Base-by-base conservation (phyloP, 2,113 vertebrate species). In the Ameiurus melas region DNA sequence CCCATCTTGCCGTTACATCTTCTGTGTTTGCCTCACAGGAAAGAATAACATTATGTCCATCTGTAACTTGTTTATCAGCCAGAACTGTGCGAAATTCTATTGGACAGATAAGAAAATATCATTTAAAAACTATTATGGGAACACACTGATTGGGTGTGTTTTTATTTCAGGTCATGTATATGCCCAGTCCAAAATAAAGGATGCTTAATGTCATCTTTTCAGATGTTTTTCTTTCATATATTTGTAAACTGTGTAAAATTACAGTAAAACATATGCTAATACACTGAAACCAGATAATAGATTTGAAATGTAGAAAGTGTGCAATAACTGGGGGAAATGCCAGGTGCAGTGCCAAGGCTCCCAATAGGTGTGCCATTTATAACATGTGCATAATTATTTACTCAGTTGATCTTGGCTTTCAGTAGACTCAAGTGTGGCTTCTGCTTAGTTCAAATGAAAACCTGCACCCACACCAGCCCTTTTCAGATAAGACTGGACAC, bases 1-100 rank as follows among this genome's bases (percentile, higher is more conserved):
- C 25, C 87, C 75, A 85, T 36, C 30, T 20, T 79, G 27, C 22
- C 6, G 8, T n/a, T 66, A 85, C 6, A 27, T 57, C 0, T 1
- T 16, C 47, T 70, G 55, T 79, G 60, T 84, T 89, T 60, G 62
- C 70, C 47, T 85, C 9, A 68, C 87, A 89, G 13, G 2, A 6
- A 22, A 89, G 82, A 9, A 4, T 39, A n/a, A 89, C 0, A 25
- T 27, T 1, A 16, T 43, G 0, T 58, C 75, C 75, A 1, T 0
- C 0, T 30, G 7, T 8, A 8, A 70, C 75, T 22, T 57, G 0
- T 51, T 64, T 36, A 13, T 77, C 8, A 20, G 22, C 57, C 39
- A 85, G 55, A 68, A 57, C n/a, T 64, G 20, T 53, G 43, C 0
- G 5, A 60, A 88, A 88, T 70, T 85, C 87, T 85, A 1, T 85